Evolutionary conservation across 2,797 vertebrate species (phyloP), one percentile per base, ranked within the genome.

Genomic region (Danio albolineatus): DNA sequence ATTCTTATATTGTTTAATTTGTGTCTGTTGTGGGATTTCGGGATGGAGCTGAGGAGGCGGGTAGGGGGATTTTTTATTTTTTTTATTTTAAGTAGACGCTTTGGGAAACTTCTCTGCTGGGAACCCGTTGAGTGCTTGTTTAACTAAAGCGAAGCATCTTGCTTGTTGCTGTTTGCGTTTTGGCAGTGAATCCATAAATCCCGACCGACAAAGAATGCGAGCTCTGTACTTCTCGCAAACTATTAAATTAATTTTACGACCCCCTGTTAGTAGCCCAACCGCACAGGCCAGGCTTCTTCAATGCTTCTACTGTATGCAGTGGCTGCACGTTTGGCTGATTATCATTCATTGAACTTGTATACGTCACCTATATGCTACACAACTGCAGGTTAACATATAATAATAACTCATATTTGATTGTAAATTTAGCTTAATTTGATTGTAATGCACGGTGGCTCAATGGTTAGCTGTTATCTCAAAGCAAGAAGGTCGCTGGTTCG

Each of bases 21-120:
- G 66, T 71, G 82, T 83, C 82, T 85, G 78, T 84, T 85, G 72
- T 85, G 78, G 85, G 75, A 74, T 80, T 81, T 28, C 70, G 61
- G 76, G 78, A 81, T 8, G 28, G 43, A 43, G 57, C 28, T 53
- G 41, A 21, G 16, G 28, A 44, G 56, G 38, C 46, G 49, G 60
- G 70, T 74, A 62, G 44, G 28, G 1, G 1, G 28, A 28, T 28
- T 28, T 28, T n/a, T n/a, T n/a, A 28, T 28, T 28, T 28, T n/a
- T n/a, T n/a, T n/a, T n/a, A n/a, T n/a, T 16, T 71, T 28, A 10
- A 28, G n/a, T 48, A 57, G 17, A 71, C 75, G 74, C 73, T 82
- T 74, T 83, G 73, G 77, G 71, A 78, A 81, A 64, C 61, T 39
- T 78, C 60, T 66, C 76, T 69, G 21, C 60, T 84, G 78, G 60